phyloP scores from a whole-genome alignment of 37 sponge, comb jelly and placozoan species.

The Trichoplax adhaerens region DNA sequence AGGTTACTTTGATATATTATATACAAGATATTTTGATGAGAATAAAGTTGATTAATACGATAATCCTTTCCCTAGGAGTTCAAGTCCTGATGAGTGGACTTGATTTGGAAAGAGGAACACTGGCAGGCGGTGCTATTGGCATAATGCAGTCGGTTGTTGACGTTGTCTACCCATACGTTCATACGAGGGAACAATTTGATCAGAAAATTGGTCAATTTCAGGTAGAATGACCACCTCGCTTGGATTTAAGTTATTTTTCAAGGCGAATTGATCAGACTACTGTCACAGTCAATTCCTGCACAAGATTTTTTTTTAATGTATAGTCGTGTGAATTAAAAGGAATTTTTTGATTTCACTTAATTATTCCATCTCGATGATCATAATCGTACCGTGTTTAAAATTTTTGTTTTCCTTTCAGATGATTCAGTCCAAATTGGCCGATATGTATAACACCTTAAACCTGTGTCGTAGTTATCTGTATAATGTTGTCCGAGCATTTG shows the following conservation, averaged over 20 bases:
- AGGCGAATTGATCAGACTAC: no score
- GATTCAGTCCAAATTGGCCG: constrained; percentile 40
- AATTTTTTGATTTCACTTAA: no score
- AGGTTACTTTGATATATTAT: not conserved
- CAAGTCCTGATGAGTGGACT: constrained; percentile 94
- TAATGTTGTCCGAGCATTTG: constrained; percentile 74
- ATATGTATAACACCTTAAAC: constrained; percentile 70
- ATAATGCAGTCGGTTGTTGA: constrained; percentile 92
- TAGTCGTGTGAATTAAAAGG: no score
- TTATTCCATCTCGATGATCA: no score
- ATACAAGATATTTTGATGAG: no score
- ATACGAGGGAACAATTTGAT: constrained; percentile 58
- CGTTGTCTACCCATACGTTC: constrained; percentile 80
- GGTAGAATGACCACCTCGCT: constrained; percentile 5
- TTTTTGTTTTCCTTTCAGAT: no score
- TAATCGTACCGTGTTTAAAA: no score
- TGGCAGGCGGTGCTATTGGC: constrained; percentile 84
- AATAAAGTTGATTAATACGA: no score
- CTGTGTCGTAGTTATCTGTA: constrained; percentile 70
- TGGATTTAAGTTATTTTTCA: no score
- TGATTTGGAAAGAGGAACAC: constrained; percentile 71
- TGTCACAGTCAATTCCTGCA: no score
- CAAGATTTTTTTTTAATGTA: no score
- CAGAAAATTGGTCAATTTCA: constrained; percentile 65
- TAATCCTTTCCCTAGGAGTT: constrained; percentile 21